Conservation (phyloP, 1,140 invertebrate genomes). For the Neotoxoptera formosana region DNA sequence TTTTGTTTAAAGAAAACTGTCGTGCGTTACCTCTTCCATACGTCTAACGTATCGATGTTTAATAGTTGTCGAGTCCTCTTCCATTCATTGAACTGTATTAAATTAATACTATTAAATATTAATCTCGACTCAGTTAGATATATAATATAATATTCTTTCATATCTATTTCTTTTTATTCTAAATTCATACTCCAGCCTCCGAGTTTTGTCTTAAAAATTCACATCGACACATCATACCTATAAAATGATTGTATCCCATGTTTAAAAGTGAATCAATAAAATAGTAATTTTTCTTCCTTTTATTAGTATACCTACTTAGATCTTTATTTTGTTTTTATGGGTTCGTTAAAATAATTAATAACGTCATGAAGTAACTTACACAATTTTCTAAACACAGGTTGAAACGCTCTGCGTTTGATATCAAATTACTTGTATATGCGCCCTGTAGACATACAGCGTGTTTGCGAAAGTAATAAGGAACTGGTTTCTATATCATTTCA, state of each 20-base stretch:
- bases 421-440: not conserved
- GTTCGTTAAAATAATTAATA: not conserved
- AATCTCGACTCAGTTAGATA: not conserved
- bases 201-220: not conserved
- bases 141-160: not conserved
- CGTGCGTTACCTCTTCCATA: not conserved
- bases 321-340: not conserved
- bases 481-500: slow-evolving; percentile 30
- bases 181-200: not conserved
- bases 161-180: not conserved
- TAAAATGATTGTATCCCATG: not conserved
- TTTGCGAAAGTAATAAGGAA: slow-evolving; percentile 45
- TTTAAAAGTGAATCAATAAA: not conserved
- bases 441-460: not conserved
- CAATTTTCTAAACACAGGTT: not conserved
- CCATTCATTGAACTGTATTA: not conserved
- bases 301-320: too few relatives aligned
- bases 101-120: not conserved
- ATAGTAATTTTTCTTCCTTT: not conserved
- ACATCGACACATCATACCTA: not conserved
- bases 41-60: not conserved
- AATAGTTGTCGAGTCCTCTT: not conserved
- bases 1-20: too few relatives aligned
- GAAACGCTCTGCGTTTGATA: not conserved
- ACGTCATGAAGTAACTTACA: not conserved